Evolutionary conservation across 2,888 invertebrate genomes (phyloP).

Genomic region (Chirona hameri): DNA sequence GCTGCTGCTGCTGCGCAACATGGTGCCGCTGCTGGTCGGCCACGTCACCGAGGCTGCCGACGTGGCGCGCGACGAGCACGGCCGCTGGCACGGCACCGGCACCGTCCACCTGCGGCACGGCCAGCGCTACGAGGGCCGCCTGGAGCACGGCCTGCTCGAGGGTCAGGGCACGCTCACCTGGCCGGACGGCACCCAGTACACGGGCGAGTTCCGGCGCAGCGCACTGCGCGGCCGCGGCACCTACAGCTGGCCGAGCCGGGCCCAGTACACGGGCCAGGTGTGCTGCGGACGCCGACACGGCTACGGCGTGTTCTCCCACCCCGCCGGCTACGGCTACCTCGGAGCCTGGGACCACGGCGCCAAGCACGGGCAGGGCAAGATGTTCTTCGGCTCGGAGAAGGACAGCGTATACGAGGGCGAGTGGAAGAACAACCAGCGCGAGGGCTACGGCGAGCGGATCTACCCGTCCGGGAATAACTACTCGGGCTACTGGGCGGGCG

Average conservation of each 20-base stretch:
- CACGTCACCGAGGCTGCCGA: neutral
- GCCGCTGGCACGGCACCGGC: constrained; percentile 53
- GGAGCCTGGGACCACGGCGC: neutral
- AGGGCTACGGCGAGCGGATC: constrained; percentile 56
- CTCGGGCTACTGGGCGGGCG: constrained; percentile 56
- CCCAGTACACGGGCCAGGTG: constrained; percentile 57
- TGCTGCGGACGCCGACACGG: constrained; percentile 55
- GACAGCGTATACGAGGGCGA: constrained; percentile 52
- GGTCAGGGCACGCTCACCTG: constrained; percentile 61
- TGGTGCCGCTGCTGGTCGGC: constrained; percentile 13
- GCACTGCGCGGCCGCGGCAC: constrained; percentile 58
- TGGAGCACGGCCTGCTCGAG: constrained; percentile 53
- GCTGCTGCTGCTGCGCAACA: constrained; percentile 22
- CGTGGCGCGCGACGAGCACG: constrained; percentile 40
- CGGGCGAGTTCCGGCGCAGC: constrained; percentile 58
- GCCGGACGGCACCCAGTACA: constrained; percentile 60
- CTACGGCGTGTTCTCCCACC: constrained; percentile 49
- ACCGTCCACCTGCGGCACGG: constrained; percentile 55
- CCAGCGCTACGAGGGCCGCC: constrained; percentile 57
- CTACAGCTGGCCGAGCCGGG: constrained; percentile 58
- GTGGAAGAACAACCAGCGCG: constrained; percentile 50
- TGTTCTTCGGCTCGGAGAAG: constrained; percentile 3
- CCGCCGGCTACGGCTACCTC: constrained; percentile 52
- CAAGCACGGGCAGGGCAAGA: neutral
- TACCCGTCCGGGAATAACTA: constrained; percentile 57